Conservation (phyloP, 2,888 invertebrate species). For the Dryobotodes eremita region DNA sequence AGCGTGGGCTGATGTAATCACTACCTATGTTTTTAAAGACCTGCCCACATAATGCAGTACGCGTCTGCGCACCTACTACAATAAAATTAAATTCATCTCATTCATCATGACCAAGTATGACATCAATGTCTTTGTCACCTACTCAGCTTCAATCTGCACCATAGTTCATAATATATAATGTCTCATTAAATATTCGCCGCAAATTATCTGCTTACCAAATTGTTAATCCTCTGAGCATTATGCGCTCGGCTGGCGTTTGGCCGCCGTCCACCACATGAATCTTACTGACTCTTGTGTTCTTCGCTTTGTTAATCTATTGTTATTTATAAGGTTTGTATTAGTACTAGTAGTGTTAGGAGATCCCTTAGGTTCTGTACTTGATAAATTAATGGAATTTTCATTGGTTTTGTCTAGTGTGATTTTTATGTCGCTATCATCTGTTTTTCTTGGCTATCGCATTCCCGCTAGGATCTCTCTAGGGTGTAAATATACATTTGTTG, state of each 20-base stretch:
- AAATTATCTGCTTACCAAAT: slow-evolving; percentile 81
- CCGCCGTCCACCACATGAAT: slow-evolving; percentile 82
- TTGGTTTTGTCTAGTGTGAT: slow-evolving; percentile 4
- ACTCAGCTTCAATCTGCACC: slow-evolving; percentile 50
- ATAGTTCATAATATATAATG: slow-evolving; percentile 65
- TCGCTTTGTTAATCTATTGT: slow-evolving; percentile 83
- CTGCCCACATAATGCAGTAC: slow-evolving; percentile 31
- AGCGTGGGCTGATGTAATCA: slow-evolving; percentile 41
- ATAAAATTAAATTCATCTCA: slow-evolving; percentile 35
- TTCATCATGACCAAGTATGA: slow-evolving; percentile 43
- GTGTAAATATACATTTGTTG: neutral
- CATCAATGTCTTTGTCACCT: slow-evolving; percentile 57
- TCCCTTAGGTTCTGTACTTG: slow-evolving; percentile 15
- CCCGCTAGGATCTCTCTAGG: neutral
- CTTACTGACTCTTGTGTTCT: slow-evolving; percentile 74
- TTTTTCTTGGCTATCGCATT: neutral
- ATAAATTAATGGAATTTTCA: slow-evolving; percentile 17
- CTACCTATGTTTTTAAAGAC: slow-evolving; percentile 39
- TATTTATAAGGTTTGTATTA: slow-evolving; percentile 78
- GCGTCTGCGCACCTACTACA: slow-evolving; percentile 18
- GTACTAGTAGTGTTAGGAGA: slow-evolving; percentile 48
- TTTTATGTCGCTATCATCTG: neutral
- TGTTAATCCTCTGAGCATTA: slow-evolving; percentile 81
- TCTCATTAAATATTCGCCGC: slow-evolving; percentile 73
- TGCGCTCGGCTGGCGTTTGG: slow-evolving; percentile 82